Base-by-base conservation (phyloP, 2,888 invertebrate genomes). In the Lasioglossum malachurum region DNA sequence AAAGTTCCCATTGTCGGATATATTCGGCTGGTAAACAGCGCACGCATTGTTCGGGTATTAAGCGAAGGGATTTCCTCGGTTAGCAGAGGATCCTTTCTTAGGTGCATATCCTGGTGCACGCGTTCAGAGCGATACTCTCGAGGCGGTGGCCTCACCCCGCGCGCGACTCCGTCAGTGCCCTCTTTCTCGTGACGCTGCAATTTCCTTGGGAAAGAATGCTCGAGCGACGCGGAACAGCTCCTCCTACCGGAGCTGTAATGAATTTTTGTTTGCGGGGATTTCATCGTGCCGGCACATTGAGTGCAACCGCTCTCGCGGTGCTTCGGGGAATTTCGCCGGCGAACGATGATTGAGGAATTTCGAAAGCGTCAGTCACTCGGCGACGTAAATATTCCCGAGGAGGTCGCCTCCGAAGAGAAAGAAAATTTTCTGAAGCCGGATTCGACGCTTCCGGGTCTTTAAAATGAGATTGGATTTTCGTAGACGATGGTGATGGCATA, bases 41-140 rank as follows among this genome's bases (percentile, higher is more conserved):
- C 75, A 87, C 90, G 84, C 88, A 91, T 91, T 89, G 91, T 91
- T 88, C 88, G 74, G 80, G 85, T 87, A 91, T 91, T 89, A 91
- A 82, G 75, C 75, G 82, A 44, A 80, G 72, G 72, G 85, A 88
- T 87, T 84, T 89, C 82, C 81, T 75, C n/a, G 71, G 49, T 79
- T 73, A 31, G 78, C 78, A 12, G n/a, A 35, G 35, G 67, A 53
- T 69, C 60, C 60, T 80, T 87, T 83, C 87, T 81, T 16, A 31
- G n/a, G 49, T 5, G 23, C 27, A 38, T 64, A 64, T 75, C 46
- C 53, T n/a, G 31, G 31, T 53, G 5, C 16, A 23, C 46, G 72
- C 73, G 35, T 23, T 5, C n/a, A 35, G 38, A 38, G 64, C 23
- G 53, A 53, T 53, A 81, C 71, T 31, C 49, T 46, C 10, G 23